These are phyloP conservation scores for Samia ricini DNA, from an alignment of 1,140 invertebrate genomes.

Conservation along the genomic window DNA sequence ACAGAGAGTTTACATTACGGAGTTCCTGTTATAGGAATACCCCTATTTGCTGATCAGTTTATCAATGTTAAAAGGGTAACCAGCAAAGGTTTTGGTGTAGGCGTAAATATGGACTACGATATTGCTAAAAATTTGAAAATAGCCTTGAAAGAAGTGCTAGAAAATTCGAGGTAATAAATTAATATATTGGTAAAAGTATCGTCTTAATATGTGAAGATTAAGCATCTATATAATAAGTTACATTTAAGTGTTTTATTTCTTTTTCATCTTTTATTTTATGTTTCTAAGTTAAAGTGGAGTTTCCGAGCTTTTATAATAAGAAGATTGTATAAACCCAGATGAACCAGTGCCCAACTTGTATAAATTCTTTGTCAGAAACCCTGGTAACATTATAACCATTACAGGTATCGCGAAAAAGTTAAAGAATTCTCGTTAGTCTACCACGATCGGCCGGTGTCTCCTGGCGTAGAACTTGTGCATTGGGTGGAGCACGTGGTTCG, in stretches of 20 bases:
- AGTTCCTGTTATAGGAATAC: conserved; percentile 82
- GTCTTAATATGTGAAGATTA: too few relatives aligned
- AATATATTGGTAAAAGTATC: too few relatives aligned
- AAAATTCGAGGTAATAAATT: conserved; percentile 1
- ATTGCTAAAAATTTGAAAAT: background rate
- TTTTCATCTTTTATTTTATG: too few relatives aligned
- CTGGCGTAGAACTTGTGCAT: conserved; percentile 19
- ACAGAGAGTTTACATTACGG: conserved; percentile 82
- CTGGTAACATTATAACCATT: too few relatives aligned
- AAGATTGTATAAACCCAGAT: too few relatives aligned
- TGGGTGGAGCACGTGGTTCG: conserved; percentile 33
- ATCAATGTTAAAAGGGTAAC: conserved; percentile 56
- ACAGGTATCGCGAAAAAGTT: too few relatives aligned
- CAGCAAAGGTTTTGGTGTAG: conserved; percentile 32
- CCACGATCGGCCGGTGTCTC: conserved; percentile 26
- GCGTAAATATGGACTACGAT: conserved; percentile 17
- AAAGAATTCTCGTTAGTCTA: conserved; percentile 26
- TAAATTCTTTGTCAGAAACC: too few relatives aligned
- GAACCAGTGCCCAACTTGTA: too few relatives aligned
- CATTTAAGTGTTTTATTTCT: too few relatives aligned
- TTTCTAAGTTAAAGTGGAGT: too few relatives aligned
- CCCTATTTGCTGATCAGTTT: conserved; percentile 81
- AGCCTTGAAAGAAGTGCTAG: background rate
- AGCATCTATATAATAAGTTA: too few relatives aligned
- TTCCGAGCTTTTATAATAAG: too few relatives aligned